Evolutionary conservation across 2,888 invertebrate genomes (phyloP).

Genomic region (Drosophila colorata): DNA sequence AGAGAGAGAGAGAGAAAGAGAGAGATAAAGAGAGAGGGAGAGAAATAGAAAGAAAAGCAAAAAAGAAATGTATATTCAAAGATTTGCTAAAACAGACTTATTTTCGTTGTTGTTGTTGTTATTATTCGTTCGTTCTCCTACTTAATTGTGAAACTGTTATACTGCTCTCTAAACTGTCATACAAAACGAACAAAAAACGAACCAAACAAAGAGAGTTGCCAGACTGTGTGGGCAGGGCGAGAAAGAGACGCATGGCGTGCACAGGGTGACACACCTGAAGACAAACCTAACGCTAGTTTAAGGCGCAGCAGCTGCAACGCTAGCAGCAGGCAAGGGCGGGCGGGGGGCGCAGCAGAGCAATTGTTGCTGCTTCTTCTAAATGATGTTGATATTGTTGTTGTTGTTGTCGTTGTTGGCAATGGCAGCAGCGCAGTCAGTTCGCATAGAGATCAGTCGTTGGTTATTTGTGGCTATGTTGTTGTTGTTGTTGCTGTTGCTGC

Average conservation of each 20-base stretch:
- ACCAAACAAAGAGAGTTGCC: constrained; percentile 13
- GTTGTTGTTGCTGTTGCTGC: constrained; percentile 45
- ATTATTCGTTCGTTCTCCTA: constrained; percentile 10
- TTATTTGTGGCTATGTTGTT: constrained; percentile 64
- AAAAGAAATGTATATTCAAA: constrained; percentile 66
- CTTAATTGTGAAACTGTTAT: neutral
- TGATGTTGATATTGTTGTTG: constrained; percentile 15
- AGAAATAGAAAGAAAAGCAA: constrained; percentile 67
- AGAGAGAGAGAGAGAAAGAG: constrained; percentile 42
- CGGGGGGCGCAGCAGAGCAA: constrained; percentile 24
- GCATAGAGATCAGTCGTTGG: constrained; percentile 82
- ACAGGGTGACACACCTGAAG: constrained; percentile 26
- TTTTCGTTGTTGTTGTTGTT: constrained; percentile 25
- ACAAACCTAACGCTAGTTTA: constrained; percentile 23
- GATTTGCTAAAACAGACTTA: constrained; percentile 36
- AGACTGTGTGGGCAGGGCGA: constrained; percentile 2
- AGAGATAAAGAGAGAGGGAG: constrained; percentile 39
- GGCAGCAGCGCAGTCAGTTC: constrained; percentile 80
- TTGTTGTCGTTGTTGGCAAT: constrained; percentile 48
- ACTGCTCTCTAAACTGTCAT: neutral
- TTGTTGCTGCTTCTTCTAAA: constrained; percentile 10
- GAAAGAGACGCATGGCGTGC: neutral
- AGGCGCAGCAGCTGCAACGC: constrained; percentile 11
- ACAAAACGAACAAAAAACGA: neutral
- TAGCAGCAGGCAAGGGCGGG: constrained; percentile 59